Evolutionary conservation across 2,888 invertebrate species (phyloP).

Genomic region (Trachelus tabidus): DNA sequence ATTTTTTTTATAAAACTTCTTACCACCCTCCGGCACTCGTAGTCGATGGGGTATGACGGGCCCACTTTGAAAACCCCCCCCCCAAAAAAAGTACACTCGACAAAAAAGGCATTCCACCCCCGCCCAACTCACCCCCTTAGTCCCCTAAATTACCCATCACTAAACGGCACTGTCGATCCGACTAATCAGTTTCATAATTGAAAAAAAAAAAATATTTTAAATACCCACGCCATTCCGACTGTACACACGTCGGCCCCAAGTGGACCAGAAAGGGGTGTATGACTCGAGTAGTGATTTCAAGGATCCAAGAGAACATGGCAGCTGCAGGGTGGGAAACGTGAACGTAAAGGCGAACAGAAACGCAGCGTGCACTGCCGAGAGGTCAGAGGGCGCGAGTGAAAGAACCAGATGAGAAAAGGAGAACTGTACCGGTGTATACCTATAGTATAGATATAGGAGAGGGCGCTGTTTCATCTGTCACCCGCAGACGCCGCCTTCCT

Average conservation of each 20-base stretch:
- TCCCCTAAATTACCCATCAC: not conserved
- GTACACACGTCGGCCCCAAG: not conserved
- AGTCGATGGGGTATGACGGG: not conserved
- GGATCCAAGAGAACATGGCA: slow-evolving; percentile 11
- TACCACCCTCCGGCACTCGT: not conserved
- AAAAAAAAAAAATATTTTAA: not conserved
- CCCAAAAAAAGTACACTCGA: not conserved
- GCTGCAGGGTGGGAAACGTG: slow-evolving; percentile 27
- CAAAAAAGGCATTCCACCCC: not conserved
- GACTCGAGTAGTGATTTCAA: slow-evolving; percentile 1
- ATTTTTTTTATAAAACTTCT: not conserved
- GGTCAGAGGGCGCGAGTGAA: slow-evolving; percentile 25
- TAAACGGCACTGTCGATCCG: not conserved
- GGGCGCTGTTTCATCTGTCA: slow-evolving; percentile 65
- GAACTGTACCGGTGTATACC: slow-evolving; percentile 3
- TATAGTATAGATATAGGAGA: slow-evolving; percentile 21
- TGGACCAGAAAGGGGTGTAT: not conserved
- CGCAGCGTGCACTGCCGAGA: slow-evolving; percentile 32
- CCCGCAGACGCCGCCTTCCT: slow-evolving; percentile 67
- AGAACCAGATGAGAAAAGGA: slow-evolving; percentile 37
- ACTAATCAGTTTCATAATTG: not conserved
- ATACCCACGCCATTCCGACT: not conserved
- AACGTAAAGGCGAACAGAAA: slow-evolving; percentile 23
- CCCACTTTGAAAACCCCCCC: not conserved
- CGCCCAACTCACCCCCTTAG: too few relatives aligned